Evolutionary conservation across 2,113 vertebrate genomes (phyloP), one percentile per base, ranked within the genome.

Genomic region (Formicarius rufipectus): DNA sequence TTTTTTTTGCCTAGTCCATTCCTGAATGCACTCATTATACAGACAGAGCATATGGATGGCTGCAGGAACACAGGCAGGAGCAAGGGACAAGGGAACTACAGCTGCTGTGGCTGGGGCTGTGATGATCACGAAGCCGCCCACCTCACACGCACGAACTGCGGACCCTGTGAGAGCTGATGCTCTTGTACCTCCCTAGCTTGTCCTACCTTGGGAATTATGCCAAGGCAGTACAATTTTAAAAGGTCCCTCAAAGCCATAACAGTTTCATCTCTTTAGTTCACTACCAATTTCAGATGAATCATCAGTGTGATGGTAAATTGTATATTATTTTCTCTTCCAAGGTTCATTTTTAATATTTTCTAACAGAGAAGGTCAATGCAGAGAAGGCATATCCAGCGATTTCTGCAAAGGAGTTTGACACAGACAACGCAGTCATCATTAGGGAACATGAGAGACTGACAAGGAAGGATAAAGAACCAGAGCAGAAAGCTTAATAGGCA

Each of bases 101-200:
- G 55, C 72, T 92, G 69, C 71, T 28, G 12, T 10, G 30, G 37
- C 39, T 67, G 58, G 2, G 1, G 28, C 78, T 64, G 35, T 1
- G 4, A 45, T 23, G 14, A 14, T 37, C 76, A 49, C 0, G 2
- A 60, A 83, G n/a, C 12, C 2, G 3, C 18, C 19, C 1, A 4
- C 7, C 12, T 66, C 21, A 30, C 15, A 3, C 0, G 2, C 14
- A 58, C 18, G 35, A 69, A 0, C 22, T 37, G 24, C 7, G 12
- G 52, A 42, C 15, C 24, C 62, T 35, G 9, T 16, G 55, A 66
- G 35, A 27, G 30, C 12, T 64, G 82, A 60, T 22, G 22, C 40
- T 66, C n/a, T 73, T 25, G 12, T 14, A 27, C 17, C 35, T 37
- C 18, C n/a, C 53, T 50, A 66, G 19, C 14, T 56, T 74, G 52